Percentiles rank a stretch among this genome's conserved stretches.
Conservation (phyloP, 2,113 vertebrate genomes). For the Carassius carassius region DNA sequence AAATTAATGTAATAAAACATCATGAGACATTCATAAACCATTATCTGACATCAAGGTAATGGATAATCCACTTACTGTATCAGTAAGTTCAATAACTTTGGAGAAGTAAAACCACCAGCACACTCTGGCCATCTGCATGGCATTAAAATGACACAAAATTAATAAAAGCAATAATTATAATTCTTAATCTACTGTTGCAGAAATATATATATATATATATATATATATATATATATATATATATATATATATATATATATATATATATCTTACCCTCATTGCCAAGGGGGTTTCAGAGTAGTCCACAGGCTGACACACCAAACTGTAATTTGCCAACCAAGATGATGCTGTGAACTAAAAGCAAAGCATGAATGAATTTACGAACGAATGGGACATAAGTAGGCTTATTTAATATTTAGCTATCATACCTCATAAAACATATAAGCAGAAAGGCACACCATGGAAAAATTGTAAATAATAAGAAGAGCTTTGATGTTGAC, state of each 20-base stretch:
- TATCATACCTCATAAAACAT: constrained; percentile 74
- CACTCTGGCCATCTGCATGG: constrained; percentile 74
- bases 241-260: too few species aligned
- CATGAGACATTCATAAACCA: not conserved
- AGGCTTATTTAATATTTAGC: not conserved
- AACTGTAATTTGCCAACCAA: constrained; percentile 72
- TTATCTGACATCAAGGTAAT: not conserved
- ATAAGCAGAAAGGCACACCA: constrained; percentile 69
- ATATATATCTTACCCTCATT: constrained; percentile 61
- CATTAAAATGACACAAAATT: not conserved
- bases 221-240: too few species aligned
- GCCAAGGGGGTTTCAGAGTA: constrained; percentile 67
- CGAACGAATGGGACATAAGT: not conserved
- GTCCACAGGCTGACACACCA: constrained; percentile 74
- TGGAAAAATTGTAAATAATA: constrained; percentile 64
- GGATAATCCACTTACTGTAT: constrained; percentile 56
- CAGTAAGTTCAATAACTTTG: constrained; percentile 62
- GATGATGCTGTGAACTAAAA: constrained; percentile 74
- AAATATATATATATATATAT: too few species aligned
- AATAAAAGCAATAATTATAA: not conserved
- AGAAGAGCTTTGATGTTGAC: constrained; percentile 66
- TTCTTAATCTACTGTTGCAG: not conserved
- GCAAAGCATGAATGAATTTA: not conserved
- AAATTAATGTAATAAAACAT: not conserved
- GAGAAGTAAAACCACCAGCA: constrained; percentile 70